Evolutionary conservation across 2,797 vertebrate genomes (phyloP).

Genomic region (Loris lydekkerianus): DNA sequence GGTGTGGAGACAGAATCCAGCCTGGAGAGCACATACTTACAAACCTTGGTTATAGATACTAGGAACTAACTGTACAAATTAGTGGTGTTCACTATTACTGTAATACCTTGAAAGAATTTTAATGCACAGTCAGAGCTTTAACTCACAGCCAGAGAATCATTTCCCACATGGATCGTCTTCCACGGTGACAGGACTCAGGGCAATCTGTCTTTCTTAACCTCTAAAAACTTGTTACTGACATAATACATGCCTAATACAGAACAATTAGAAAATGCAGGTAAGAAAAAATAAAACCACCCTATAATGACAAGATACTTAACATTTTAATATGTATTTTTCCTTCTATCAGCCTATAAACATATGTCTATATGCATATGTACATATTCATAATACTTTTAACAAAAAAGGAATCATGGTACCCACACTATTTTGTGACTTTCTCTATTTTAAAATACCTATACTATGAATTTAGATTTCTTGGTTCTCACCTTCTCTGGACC

Average conservation of each 20-base stretch:
- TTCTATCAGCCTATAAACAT: neutral
- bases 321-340: neutral
- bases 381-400: neutral
- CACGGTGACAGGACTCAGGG: neutral
- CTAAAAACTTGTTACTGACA: neutral
- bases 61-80: neutral
- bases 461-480: neutral
- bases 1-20: neutral
- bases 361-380: neutral
- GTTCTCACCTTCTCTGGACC: neutral
- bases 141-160: neutral
- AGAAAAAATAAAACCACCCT: neutral
- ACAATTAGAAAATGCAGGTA: neutral
- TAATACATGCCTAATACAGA: neutral
- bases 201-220: neutral
- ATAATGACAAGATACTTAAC: neutral
- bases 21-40: rapidly evolving
- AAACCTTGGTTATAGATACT: neutral
- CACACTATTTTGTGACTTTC: neutral
- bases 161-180: neutral
- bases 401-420: neutral
- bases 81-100: neutral
- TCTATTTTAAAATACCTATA: neutral
- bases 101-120: neutral
- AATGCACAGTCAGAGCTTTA: neutral